Evolutionary conservation across 2,113 vertebrate species (phyloP), one percentile per base, ranked within the genome.

Genomic region (Rhea pennata): DNA sequence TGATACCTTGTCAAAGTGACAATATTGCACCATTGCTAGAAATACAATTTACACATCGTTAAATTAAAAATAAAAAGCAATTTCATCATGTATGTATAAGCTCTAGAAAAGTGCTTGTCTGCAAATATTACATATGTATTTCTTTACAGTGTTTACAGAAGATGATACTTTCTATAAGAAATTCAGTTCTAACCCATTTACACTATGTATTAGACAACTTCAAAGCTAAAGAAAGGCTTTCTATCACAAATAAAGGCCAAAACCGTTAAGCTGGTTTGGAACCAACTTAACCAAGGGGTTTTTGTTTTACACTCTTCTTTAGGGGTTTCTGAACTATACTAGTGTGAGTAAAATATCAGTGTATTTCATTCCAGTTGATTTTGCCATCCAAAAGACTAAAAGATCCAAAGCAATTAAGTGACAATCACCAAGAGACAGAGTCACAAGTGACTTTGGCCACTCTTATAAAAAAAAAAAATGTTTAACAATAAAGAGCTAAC

Each of bases 141-240:
- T 70, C 84, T 59, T 19, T 71, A 19, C 1, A 40, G 42, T 14
- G 7, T 51, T 83, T 85, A 42, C 29, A 91, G 71, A 80, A 85
- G 36, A 46, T 59, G 76, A 62, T 92, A 24, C 7, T 80, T 73
- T 51, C 12, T 66, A 12, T 7, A 4, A 92, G 29, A 24, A 73
- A 82, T 71, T 80, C 26, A 40, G 15, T 83, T 89, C 65, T 71
- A 87, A 90, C n/a, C 71, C 31, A 67, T 85, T 76, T 87, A 44
- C 21, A 76, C 5, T 46, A 69, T 0, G 0, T 61, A 69, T 6
- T 76, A 44, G 90, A 17, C 50, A 76, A 51, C 40, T 77, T 15
- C 66, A 91, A 42, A 70, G 8, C 67, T 66, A 50, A 89, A 76
- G 59, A 75, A 95, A 91, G 44, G 48, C 11, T 92, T 78, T 93